phyloP scores from a whole-genome alignment of 2,113 vertebrate genomes.

The Pantherophis guttatus region DNA sequence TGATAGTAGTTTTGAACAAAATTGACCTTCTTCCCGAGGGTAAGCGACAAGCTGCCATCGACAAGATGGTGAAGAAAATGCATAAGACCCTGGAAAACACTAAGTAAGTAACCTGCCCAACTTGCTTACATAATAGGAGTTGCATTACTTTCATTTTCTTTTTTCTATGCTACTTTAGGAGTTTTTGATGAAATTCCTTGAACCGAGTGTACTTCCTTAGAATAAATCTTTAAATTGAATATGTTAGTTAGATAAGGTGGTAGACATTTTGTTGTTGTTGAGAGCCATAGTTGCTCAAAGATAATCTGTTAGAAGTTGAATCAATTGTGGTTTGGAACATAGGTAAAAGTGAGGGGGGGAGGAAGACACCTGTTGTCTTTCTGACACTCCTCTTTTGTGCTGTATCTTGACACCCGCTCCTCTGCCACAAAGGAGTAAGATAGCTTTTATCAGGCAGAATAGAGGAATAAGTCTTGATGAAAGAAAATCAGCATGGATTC shows the following conservation, averaged over 20 bases:
- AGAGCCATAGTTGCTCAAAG: neutral
- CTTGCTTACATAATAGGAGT: neutral
- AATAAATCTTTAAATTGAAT: neutral
- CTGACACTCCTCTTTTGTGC: neutral
- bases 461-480: neutral
- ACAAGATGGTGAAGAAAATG: conserved; percentile 95
- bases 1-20: conserved; percentile 97
- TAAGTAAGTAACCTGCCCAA: conserved; percentile 74
- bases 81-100: conserved; percentile 96
- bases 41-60: conserved; percentile 85
- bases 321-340: neutral
- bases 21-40: conserved; percentile 84
- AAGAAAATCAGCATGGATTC: neutral
- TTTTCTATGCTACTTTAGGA: neutral
- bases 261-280: neutral
- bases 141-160: neutral
- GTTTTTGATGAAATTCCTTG: neutral
- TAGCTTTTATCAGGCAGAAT: neutral
- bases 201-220: neutral
- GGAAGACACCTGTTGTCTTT: neutral
- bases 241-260: neutral
- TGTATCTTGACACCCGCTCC: neutral
- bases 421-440: neutral
- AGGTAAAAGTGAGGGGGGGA: neutral
- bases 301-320: neutral